Percentiles rank a stretch among this genome's conserved stretches.
Evolutionary conservation across 2,888 invertebrate species (phyloP).

Genomic region (Leistus spinibarbis): DNA sequence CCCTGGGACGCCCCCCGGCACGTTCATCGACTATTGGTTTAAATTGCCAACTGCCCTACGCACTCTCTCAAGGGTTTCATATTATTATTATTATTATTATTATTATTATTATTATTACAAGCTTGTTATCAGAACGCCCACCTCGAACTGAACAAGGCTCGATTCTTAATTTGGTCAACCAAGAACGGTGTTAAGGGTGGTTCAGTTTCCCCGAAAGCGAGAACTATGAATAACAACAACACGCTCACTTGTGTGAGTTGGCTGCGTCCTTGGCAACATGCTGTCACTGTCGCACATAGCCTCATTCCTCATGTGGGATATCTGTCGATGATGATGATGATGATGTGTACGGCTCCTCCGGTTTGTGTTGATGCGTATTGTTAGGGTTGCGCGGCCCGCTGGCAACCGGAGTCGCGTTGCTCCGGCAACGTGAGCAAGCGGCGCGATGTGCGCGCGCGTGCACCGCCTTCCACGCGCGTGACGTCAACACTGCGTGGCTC

Average conservation of each 20-base stretch:
- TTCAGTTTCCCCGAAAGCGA: too few relatives aligned
- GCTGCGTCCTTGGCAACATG: too few relatives aligned
- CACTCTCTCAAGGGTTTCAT: conserved; percentile 8
- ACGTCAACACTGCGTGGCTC: conserved; percentile 54
- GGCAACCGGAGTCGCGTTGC: conserved; percentile 52
- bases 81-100: too few relatives aligned
- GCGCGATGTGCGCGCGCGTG: conserved; percentile 53
- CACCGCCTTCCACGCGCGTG: conserved; percentile 54
- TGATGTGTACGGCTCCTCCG: not conserved
- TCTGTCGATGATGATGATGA: too few relatives aligned
- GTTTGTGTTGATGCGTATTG: not conserved
- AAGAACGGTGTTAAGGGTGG: not conserved
- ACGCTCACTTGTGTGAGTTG: not conserved
- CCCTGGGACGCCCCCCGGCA: not conserved
- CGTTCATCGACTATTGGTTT: conserved; percentile 11
- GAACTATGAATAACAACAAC: conserved; percentile 14
- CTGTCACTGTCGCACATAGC: too few relatives aligned
- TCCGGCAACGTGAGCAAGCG: conserved; percentile 53
- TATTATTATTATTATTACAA: too few relatives aligned
- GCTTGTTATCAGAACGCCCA: conserved; percentile 36
- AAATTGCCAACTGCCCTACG: conserved; percentile 19
- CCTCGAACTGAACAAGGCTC: not conserved
- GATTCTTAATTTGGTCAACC: not conserved
- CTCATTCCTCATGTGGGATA: too few relatives aligned
- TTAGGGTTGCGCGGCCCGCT: conserved; percentile 51